Evolutionary conservation across 1,140 invertebrate genomes (phyloP), one percentile per base, ranked within the genome.

Genomic region (Papilio xuthus): DNA sequence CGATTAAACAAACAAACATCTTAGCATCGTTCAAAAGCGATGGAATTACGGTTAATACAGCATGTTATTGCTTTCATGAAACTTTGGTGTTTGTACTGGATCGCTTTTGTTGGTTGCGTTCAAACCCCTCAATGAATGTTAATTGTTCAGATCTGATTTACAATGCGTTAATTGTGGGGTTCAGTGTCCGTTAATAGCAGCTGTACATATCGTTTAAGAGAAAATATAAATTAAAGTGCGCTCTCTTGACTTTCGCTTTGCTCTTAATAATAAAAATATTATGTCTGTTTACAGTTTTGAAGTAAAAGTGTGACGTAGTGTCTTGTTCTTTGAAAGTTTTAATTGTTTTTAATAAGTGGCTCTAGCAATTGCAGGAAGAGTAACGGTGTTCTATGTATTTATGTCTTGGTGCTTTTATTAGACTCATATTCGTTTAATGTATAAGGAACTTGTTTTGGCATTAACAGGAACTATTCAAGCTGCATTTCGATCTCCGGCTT

Each of bases 81-180:
- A 60, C 32, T 50, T 60, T 76, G 32, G 50, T 20, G 53, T 20
- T 56, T 73, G 37, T 73, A 63, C 50, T 32, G 56, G 32, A 9
- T 37, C 50, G 28, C 74, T 76, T 76, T 76, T 75, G 74, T 76
- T 76, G 28, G 53, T 41, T 41, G 53, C 28, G 12, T 53, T 42
- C 53, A 76, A 42, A 60, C 74, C 53, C 60, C 26, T 67, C 74
- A 76, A 76, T 76, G 74, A 76, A 76, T 60, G 74, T 76, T 76
- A 56, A 76, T 76, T 76, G 74, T 76, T 76, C 53, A 60, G 53
- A 76, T 76, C 74, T 76, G 74, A 76, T 76, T 76, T 76, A 76
- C 74, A 76, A 76, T 63, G 74, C 74, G 74, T 76, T 76, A 76
- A 76, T 60, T 76, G 74, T 63, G 74, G 74, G 74, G 74, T 76